Evolutionary conservation across 2,797 vertebrate species (phyloP).

Genomic region (Helicolenus hilgendorfi): DNA sequence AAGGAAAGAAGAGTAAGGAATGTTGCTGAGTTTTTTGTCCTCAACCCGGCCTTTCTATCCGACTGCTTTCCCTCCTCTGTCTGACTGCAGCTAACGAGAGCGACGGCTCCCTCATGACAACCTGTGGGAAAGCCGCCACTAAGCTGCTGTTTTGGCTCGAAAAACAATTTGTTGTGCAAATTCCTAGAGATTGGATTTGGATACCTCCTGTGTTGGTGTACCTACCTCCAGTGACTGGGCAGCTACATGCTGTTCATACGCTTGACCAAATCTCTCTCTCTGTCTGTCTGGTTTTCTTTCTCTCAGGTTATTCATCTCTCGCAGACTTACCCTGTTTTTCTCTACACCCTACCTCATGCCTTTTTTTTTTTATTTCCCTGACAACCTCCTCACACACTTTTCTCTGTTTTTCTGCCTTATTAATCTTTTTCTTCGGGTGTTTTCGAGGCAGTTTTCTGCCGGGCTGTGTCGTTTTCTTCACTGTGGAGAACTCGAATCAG

Average conservation of each 20-base stretch:
- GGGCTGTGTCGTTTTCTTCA: not conserved
- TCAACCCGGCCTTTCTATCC: slow-evolving; percentile 50
- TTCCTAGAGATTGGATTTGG: slow-evolving; percentile 63
- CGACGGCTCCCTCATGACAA: slow-evolving; percentile 56
- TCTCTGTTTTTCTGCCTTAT: not conserved
- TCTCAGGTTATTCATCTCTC: not conserved
- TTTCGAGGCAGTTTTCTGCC: not conserved
- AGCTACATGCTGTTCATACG: slow-evolving; percentile 48
- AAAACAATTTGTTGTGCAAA: slow-evolving; percentile 59
- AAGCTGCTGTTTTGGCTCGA: slow-evolving; percentile 61
- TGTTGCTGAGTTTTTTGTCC: slow-evolving; percentile 13
- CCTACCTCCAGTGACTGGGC: slow-evolving; percentile 37
- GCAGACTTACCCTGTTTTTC: not conserved
- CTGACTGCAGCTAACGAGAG: slow-evolving; percentile 59
- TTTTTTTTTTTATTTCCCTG: not conserved
- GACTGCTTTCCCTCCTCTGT: slow-evolving; percentile 52
- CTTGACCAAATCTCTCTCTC: slow-evolving; percentile 11
- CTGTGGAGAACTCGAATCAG: not conserved
- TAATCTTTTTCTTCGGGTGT: not conserved
- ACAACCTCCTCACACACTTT: not conserved
- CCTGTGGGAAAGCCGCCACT: slow-evolving; percentile 68
- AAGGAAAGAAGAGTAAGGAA: slow-evolving; percentile 27
- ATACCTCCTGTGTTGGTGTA: slow-evolving; percentile 71
- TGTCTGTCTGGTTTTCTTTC: not conserved
- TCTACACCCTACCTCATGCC: not conserved